phyloP scores from a whole-genome alignment of 2,113 vertebrate genomes.

The Chaetura pelagica region DNA sequence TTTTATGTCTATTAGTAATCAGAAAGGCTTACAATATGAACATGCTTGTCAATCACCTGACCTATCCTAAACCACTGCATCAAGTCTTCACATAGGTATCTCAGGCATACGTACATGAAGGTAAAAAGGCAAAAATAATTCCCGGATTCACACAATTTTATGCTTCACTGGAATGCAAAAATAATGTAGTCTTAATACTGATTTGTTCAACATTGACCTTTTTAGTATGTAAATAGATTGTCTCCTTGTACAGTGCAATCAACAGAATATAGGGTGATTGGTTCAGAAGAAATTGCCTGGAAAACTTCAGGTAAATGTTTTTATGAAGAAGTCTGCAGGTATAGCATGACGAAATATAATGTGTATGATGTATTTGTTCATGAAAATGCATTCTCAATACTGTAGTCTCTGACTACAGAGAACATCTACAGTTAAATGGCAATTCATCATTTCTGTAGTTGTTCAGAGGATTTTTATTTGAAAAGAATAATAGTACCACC shows the following conservation, averaged over 20 bases:
- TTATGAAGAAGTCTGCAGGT: not conserved
- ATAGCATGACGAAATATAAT: not conserved
- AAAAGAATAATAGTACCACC: not conserved
- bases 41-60: not conserved
- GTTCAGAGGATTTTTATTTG: not conserved
- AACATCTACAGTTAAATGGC: not conserved
- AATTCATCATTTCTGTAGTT: not conserved
- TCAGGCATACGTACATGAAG: not conserved
- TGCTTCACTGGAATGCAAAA: conserved; percentile 7
- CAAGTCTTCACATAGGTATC: not conserved
- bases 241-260: not conserved
- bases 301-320: not conserved
- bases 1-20: not conserved
- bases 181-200: not conserved
- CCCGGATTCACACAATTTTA: not conserved
- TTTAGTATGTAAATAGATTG: conserved; percentile 72
- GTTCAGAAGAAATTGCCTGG: not conserved
- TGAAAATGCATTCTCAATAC: not conserved
- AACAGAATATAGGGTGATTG: not conserved
- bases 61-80: not conserved
- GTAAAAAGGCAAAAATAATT: conserved; percentile 10
- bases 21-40: not conserved
- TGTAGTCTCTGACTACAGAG: not conserved
- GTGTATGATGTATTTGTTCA: not conserved
- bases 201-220: conserved; percentile 62